Base-by-base conservation (phyloP, 2,888 invertebrate species). In the Perizoma affinitatum region DNA sequence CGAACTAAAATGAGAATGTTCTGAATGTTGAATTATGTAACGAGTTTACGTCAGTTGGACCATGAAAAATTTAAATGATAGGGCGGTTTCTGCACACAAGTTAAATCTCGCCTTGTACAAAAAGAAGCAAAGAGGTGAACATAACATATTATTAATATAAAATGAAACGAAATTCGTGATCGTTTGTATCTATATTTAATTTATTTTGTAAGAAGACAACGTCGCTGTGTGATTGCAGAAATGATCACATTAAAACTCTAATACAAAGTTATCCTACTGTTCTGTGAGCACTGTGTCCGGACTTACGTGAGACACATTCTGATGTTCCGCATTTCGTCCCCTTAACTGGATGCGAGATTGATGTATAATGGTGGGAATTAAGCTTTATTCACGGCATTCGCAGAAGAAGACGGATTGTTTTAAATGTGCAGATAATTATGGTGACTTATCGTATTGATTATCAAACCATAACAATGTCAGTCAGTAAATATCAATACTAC, bases 311-410 rank as follows among this genome's bases (percentile, higher is more conserved):
- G 83, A 84, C 85, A 85, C 88, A 88, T 89, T 79, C 82, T 73
- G 83, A 86, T 83, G 79, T 76, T 82, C 76, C 79, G 80, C 82
- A 77, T 75, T 57, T 56, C 78, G 73, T 68, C 70, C 67, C 71
- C 75, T 76, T 84, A 83, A 86, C 78, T 82, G 82, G 86, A 77
- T 75, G 67, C 75, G 74, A 80, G 87, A 88, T 87, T 87, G 88
- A 89, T 87, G 84, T 82, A 88, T 86, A 88, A 87, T 87, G 78
- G 82, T 70, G 72, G 74, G 82, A 81, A 87, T 83, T 82, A 83
- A 80, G 78, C 74, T 72, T 76, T 74, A 77, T 79, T 74, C 68
- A 69, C 61, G 58, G 67, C 63, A 60, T 65, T 68, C 54, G 57
- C 55, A 61, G 63, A 54, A 44, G 54, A 55, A 54, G 63, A 67